phyloP scores from a whole-genome alignment of 1,140 invertebrate genomes.

The Semibalanus balanoides region DNA sequence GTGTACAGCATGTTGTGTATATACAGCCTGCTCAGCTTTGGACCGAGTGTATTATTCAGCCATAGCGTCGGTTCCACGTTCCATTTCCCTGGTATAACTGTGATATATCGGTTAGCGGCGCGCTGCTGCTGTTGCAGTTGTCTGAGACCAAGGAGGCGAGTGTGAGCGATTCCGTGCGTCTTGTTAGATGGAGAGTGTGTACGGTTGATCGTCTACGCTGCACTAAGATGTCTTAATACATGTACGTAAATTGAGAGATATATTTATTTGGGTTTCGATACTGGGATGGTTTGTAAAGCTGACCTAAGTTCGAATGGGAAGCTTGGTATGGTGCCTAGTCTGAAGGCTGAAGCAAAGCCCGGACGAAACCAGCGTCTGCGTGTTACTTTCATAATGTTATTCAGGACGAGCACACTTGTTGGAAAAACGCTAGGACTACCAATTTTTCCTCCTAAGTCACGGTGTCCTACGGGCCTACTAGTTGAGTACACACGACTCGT shows the following conservation, averaged over 20 bases:
- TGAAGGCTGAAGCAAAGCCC: no score
- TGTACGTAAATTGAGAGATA: slow-evolving; percentile 8
- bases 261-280: neutral
- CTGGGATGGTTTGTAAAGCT: no score
- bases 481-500: slow-evolving; percentile 79
- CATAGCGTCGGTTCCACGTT: no score
- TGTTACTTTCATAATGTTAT: neutral
- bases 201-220: neutral
- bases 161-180: no score
- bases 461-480: slow-evolving; percentile 28
- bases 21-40: no score
- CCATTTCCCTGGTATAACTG: neutral
- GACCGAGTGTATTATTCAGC: no score
- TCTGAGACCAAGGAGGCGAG: no score
- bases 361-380: neutral
- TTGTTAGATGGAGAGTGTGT: no score
- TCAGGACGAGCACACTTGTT: neutral
- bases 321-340: no score
- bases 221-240: slow-evolving; percentile 3
- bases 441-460: neutral
- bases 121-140: no score
- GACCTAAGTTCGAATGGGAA: no score
- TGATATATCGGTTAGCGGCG: neutral
- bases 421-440: neutral
- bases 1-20: no score